Conservation (phyloP, 1,140 invertebrate species). For the Dinoponera quadriceps region DNA sequence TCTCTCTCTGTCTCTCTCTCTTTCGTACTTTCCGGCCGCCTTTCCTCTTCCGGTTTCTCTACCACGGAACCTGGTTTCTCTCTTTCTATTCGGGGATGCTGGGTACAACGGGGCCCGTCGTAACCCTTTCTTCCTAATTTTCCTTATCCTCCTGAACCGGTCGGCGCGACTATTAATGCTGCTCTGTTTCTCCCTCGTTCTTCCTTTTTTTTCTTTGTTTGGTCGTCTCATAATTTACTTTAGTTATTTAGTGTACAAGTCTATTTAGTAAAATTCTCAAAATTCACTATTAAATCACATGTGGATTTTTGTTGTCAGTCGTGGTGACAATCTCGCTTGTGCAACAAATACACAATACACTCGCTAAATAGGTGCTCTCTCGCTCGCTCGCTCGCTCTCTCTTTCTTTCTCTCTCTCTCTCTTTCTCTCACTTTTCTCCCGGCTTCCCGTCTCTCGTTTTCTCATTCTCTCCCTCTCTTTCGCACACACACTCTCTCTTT, state of each 20-base stretch:
- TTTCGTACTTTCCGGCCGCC: neutral
- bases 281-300: conserved; percentile 85
- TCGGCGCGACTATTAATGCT: conserved; percentile 67
- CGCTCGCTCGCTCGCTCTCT: conserved; percentile 32
- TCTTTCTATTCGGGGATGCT: neutral
- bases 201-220: conserved; percentile 68
- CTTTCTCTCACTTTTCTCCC: conserved; percentile 3
- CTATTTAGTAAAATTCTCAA: conserved; percentile 84
- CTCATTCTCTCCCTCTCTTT: conserved; percentile 41
- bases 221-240: conserved; percentile 83
- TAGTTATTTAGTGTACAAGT: conserved; percentile 82
- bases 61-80: conserved; percentile 1
- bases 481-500: conserved; percentile 33
- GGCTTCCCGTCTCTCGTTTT: conserved; percentile 19
- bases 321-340: conserved; percentile 81
- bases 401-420: conserved; percentile 21
- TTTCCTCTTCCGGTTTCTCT: too few relatives aligned
- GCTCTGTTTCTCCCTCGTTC: conserved; percentile 54
- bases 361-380: conserved; percentile 75
- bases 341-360: conserved; percentile 76
- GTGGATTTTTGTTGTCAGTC: conserved; percentile 83
- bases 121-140: neutral
- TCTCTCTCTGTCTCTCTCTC: neutral
- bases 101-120: neutral
- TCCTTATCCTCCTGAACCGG: conserved; percentile 42